Conservation (phyloP, 2,888 invertebrate genomes). For the Melieria omissa region DNA sequence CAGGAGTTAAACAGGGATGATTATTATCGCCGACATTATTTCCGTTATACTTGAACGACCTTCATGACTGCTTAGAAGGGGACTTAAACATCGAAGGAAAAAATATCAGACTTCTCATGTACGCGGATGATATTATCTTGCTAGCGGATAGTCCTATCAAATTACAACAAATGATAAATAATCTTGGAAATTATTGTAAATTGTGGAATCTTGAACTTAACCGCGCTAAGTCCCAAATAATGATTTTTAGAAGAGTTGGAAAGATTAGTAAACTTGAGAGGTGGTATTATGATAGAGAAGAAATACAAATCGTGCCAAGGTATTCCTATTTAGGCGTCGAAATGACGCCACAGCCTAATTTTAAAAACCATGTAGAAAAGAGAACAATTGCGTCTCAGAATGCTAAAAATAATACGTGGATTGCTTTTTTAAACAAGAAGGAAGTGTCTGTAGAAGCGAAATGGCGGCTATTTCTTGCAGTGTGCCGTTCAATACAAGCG, state of each 20-base stretch:
- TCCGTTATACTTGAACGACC: not conserved
- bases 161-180: not conserved
- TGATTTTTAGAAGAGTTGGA: constrained; percentile 10
- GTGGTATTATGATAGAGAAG: constrained; percentile 8
- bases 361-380: not conserved
- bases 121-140: constrained; percentile 2
- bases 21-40: not conserved
- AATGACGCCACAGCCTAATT: not conserved
- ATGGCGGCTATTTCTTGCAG: too few species aligned
- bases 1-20: constrained; percentile 16
- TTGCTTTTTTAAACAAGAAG: not conserved
- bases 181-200: constrained; percentile 14
- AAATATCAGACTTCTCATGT: not conserved
- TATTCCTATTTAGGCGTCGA: not conserved
- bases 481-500: too few species aligned
- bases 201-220: constrained; percentile 9
- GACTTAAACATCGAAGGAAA: not conserved
- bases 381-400: not conserved
- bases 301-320: not conserved
- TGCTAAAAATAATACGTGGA: not conserved
- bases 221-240: constrained; percentile 1
- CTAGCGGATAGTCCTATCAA: not conserved
- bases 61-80: not conserved
- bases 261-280: not conserved
- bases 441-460: not conserved